Evolutionary conservation across 2,888 invertebrate genomes (phyloP).

Genomic region (Druceiella hillmani): DNA sequence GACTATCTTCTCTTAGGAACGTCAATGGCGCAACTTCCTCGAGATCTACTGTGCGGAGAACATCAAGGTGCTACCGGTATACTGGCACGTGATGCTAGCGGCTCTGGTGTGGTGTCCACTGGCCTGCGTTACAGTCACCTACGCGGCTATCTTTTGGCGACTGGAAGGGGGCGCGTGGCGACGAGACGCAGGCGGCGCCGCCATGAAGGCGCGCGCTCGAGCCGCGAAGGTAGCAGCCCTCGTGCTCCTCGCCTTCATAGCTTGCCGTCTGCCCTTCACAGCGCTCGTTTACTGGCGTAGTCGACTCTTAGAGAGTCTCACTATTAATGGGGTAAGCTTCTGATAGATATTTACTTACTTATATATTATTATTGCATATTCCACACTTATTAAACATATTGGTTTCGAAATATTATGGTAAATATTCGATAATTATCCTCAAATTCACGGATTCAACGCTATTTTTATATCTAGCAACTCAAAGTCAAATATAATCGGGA

Average conservation of each 20-base stretch:
- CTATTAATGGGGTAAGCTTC: constrained; percentile 42
- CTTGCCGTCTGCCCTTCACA: constrained; percentile 71
- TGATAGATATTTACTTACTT: background rate
- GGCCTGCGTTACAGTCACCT: constrained; percentile 59
- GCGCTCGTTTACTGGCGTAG: constrained; percentile 61
- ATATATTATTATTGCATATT: constrained; percentile 2
- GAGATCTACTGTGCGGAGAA: constrained; percentile 76
- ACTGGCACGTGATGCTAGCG: constrained; percentile 73
- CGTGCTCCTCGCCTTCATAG: constrained; percentile 60
- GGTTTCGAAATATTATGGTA: too few relatives aligned
- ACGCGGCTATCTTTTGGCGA: constrained; percentile 45
- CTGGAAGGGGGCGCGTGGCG: constrained; percentile 60
- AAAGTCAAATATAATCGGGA: too few relatives aligned
- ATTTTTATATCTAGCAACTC: too few relatives aligned
- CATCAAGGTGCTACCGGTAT: constrained; percentile 55
- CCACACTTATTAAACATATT: too few relatives aligned
- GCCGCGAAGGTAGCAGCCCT: constrained; percentile 67
- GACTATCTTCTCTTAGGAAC: constrained; percentile 49
- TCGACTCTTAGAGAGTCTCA: constrained; percentile 35
- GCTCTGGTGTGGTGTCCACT: constrained; percentile 76
- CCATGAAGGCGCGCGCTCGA: constrained; percentile 57
- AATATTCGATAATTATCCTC: too few relatives aligned
- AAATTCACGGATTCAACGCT: too few relatives aligned
- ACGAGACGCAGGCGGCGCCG: constrained; percentile 56
- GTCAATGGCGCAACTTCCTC: constrained; percentile 69